Evolutionary conservation across 1,140 invertebrate genomes (phyloP), one percentile per base, ranked within the genome.

Genomic region (Heliconius congener): DNA sequence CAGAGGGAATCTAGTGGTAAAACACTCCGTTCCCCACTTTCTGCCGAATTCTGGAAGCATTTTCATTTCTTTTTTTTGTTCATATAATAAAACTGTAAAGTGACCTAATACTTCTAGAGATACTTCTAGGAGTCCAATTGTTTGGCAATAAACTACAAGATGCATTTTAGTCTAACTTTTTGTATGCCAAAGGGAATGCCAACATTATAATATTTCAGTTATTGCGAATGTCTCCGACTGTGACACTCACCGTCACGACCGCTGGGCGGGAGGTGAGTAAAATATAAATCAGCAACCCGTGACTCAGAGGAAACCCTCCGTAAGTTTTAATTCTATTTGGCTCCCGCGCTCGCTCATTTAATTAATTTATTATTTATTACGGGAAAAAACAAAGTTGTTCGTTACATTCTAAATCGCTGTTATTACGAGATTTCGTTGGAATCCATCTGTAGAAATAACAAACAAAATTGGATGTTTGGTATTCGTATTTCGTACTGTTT

Each of bases 301-400:
- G 89, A 90, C 90, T 91, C 88, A 87, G 82, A 86, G 84, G 88
- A 87, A 87, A 84, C 84, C 84, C 86, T 77, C 86, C 85, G 82
- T 88, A 90, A 90, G 83, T 88, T 89, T 89, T 89, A 90, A 90
- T 90, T 90, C 84, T 86, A 85, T 89, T 90, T 89, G 81, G 81
- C 82, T 81, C 80, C 71, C 80, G 84, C 83, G 83, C 87, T 90
- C 23, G 55, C 23, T 46, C 46, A 55, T 72, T 71, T 72, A 66
- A 72, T 77, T 52, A 34, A 77, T 77, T 77, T 71, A 71, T 77
- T 77, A 77, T 77, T 77, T 55, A 72, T 55, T 52, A 71, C 57
- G 70, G 75, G 55, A 75, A 75, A 75, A 75, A 75, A 60, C 74
- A 37, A 75, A 75, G 18, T 66, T 60, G 18, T 57, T 60, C 55